phyloP scores from a whole-genome alignment of 2,797 vertebrate genomes.

The Lemur catta region DNA sequence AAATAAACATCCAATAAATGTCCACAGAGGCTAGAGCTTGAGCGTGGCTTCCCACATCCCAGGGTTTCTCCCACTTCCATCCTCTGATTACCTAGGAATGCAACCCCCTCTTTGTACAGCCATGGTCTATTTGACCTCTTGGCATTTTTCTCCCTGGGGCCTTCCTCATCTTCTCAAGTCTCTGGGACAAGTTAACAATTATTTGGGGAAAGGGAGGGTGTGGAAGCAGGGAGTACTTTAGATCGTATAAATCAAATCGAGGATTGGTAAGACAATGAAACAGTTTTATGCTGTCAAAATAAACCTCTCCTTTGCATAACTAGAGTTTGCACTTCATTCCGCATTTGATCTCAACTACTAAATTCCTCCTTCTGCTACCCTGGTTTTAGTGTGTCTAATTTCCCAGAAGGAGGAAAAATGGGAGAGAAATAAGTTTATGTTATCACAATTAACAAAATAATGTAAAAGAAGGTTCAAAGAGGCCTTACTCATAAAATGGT shows the following conservation, averaged over 20 bases:
- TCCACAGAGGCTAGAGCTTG: not conserved
- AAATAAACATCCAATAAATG: not conserved
- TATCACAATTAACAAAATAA: not conserved
- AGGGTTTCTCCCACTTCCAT: not conserved
- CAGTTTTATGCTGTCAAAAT: constrained; percentile 2
- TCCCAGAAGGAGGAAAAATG: not conserved
- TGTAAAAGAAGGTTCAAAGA: not conserved
- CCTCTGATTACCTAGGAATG: not conserved
- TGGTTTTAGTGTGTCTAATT: not conserved
- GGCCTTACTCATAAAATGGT: not conserved
- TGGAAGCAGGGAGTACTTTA: not conserved
- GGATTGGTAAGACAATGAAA: not conserved
- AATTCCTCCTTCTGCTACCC: not conserved
- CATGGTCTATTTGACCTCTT: not conserved
- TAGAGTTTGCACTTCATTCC: not conserved
- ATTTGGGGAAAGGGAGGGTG: not conserved
- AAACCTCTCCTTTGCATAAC: not conserved
- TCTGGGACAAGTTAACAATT: not conserved
- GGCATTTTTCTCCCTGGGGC: not conserved
- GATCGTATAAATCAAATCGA: not conserved
- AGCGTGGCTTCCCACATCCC: not conserved
- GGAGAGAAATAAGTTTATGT: not conserved
- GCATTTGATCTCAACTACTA: not conserved
- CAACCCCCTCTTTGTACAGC: not conserved
- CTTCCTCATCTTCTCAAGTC: not conserved